These are phyloP conservation scores for Rousettus madagascariensis DNA, from an alignment of 2,797 vertebrate species.

Conservation along the genomic window DNA sequence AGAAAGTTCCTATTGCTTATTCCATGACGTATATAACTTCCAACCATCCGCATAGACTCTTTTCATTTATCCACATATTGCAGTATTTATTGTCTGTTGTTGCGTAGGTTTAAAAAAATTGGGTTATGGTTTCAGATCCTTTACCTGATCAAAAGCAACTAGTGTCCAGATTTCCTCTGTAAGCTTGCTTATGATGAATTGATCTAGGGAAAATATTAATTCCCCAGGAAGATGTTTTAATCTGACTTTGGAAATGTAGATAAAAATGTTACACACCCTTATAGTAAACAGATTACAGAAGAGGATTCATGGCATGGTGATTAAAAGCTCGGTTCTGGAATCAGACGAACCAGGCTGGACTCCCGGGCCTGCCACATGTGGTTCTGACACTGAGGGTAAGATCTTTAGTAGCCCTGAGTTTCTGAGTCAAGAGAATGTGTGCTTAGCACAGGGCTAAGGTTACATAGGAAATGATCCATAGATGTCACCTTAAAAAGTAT, in stretches of 20 bases:
- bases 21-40: not conserved
- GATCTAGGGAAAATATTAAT: slow-evolving; percentile 24
- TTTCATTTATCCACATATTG: slow-evolving; percentile 16
- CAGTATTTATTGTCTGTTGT: slow-evolving; percentile 20
- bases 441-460: not conserved
- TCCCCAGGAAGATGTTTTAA: not conserved
- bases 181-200: not conserved
- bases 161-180: slow-evolving; percentile 29
- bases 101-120: slow-evolving; percentile 32
- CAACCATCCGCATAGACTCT: not conserved
- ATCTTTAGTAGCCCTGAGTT: not conserved
- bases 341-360: not conserved
- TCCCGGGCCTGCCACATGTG: not conserved
- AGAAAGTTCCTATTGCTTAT: slow-evolving; percentile 37
- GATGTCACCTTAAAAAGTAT: not conserved
- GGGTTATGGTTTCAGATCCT: slow-evolving; percentile 42
- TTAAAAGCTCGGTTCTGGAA: not conserved
- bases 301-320: not conserved
- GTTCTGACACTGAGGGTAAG: not conserved
- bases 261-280: not conserved
- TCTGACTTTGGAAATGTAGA: slow-evolving; percentile 31
- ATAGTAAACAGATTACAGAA: not conserved
- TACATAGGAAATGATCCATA: not conserved
- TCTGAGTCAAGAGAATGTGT: not conserved
- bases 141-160: slow-evolving; percentile 31